These are phyloP conservation scores for Thyatira batis DNA, from an alignment of 2,888 invertebrate genomes.

Conservation along the genomic window DNA sequence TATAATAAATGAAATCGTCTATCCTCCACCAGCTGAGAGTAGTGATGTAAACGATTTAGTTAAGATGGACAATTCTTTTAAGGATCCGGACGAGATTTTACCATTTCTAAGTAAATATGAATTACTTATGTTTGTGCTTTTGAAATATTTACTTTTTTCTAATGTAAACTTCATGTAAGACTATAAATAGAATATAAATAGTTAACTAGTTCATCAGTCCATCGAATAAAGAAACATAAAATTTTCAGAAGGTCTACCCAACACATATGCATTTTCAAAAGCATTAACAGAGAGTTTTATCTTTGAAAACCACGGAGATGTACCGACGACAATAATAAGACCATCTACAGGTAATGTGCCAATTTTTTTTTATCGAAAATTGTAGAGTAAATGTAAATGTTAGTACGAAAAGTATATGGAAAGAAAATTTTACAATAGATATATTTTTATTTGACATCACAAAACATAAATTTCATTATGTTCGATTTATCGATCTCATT, in stretches of 20 bases:
- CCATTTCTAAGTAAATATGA: constrained; percentile 10
- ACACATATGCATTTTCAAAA: constrained; percentile 42
- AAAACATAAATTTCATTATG: too few species aligned
- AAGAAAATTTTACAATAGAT: too few species aligned
- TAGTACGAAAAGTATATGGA: too few species aligned
- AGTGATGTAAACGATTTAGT: constrained; percentile 27
- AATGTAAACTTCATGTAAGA: too few species aligned
- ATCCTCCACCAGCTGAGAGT: constrained; percentile 46
- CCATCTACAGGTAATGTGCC: constrained; percentile 37
- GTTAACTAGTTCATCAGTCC: too few species aligned
- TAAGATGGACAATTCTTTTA: constrained; percentile 3
- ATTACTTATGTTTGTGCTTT: background rate
- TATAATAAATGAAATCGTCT: constrained; percentile 35
- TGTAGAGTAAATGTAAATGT: too few species aligned
- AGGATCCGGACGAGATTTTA: background rate
- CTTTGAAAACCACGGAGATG: constrained; percentile 15
- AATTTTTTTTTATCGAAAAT: background rate
- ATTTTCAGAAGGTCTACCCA: constrained; percentile 22
- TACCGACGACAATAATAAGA: constrained; percentile 33
- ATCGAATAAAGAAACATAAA: too few species aligned
- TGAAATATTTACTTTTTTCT: too few species aligned
- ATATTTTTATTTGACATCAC: too few species aligned
- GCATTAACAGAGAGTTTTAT: constrained; percentile 34
- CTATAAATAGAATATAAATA: too few species aligned
- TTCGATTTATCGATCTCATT: too few species aligned